Evolutionary conservation across 1,140 invertebrate species (phyloP), one percentile per base, ranked within the genome.

Genomic region (Aphaenogaster rudis): DNA sequence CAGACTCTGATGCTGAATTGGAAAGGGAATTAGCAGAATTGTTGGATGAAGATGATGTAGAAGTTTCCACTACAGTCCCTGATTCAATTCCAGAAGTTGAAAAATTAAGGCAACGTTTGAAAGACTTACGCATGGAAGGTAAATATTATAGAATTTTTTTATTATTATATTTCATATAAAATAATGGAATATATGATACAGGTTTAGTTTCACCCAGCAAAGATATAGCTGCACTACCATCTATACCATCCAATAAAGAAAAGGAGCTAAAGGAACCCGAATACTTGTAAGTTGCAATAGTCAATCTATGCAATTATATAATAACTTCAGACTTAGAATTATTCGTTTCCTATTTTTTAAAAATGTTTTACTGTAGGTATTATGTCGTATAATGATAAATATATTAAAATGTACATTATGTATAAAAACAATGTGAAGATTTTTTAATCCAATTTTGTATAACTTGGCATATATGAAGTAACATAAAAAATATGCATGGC

Each of bases 21-120:
- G 96, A 96, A 86, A 79, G 93, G 39, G 96, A 96, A 90, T 84
- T 95, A 7, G 84, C 79, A 28, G 89, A 93, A 69, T 85, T 92
- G 78, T 71, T 91, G 21, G 74, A 66, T 8, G 66, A 88, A 9
- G 72, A 90, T 9, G 13, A 63, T 13, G 33, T 21, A 28, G 8
- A 80, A 0, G 67, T 39, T 42, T 52, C 15, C 1, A n/a, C 61
- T 61, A 42, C 21, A 57, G 57, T 59, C 82, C 33, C 61, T 2
- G 21, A 82, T 42, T 66, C 71, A 66, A 72, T 11, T 21, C 11
- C 67, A 66, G 72, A 66, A 4, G 15, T 90, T 21, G 59, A 88
- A 28, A 67, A 88, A 48, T 63, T 91, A 21, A 69, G 88, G n/a
- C 52, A 67, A 21, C 71, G 66, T 13, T 74, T 91, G 17, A 57